Conservation (phyloP, 2,888 invertebrate genomes). For the Tetramorium bicarinatum region DNA sequence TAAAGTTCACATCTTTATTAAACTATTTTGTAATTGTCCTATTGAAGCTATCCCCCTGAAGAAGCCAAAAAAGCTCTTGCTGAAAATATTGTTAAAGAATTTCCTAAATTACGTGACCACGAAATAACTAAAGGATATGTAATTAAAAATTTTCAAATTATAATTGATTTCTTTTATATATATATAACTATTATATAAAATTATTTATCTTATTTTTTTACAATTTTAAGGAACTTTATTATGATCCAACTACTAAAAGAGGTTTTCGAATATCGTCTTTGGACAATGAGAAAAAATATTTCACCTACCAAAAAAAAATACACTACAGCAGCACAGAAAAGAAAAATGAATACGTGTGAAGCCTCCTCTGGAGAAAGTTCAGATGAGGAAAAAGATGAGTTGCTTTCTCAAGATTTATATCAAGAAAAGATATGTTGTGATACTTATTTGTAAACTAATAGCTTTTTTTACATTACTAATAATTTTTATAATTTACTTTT, state of each 20-base stretch:
- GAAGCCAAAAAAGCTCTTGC: constrained; percentile 11
- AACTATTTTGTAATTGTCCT: neutral
- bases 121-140: constrained; percentile 9
- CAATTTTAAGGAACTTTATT: neutral
- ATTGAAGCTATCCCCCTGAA: neutral
- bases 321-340: neutral
- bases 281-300: neutral
- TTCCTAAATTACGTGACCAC: neutral
- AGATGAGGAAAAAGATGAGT: neutral
- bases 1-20: neutral
- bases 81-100: neutral
- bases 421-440: neutral
- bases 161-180: neutral
- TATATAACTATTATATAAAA: constrained; percentile 3
- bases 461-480: neutral
- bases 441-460: neutral
- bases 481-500: neutral
- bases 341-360: neutral
- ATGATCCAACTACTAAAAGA: neutral
- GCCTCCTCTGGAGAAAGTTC: neutral
- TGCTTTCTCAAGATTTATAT: neutral
- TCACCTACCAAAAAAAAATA: neutral
- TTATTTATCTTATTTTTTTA: neutral
- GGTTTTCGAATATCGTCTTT: constrained; percentile 5
- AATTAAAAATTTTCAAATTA: neutral